Evolutionary conservation across 1,140 invertebrate genomes (phyloP).

Genomic region (Tetraneura akinire): DNA sequence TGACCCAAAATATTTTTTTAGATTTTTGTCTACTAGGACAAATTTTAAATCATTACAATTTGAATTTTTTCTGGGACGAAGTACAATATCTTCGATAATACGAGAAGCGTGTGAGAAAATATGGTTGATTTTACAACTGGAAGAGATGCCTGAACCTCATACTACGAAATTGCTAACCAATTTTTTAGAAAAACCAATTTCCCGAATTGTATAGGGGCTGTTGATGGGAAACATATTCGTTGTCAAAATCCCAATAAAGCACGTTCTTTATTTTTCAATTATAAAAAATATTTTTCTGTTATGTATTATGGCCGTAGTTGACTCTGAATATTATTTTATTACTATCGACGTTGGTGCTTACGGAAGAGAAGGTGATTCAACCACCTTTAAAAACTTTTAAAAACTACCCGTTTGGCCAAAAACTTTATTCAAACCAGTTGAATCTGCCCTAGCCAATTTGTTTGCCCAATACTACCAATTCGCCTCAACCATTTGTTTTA

Average conservation of each 20-base stretch:
- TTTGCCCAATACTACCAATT: background rate
- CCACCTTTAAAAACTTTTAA: too few species aligned
- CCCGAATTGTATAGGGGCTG: too few species aligned
- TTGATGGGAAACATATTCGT: slow-evolving; percentile 49
- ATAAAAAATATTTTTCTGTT: slow-evolving; percentile 4
- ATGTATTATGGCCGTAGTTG: slow-evolving; percentile 18
- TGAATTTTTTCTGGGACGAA: slow-evolving; percentile 8
- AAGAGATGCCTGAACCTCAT: background rate
- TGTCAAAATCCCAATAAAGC: slow-evolving; percentile 17
- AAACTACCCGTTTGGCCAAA: too few species aligned
- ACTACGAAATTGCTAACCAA: background rate
- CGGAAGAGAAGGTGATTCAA: slow-evolving; percentile 44
- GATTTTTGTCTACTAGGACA: background rate
- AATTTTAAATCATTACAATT: background rate
- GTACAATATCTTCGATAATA: background rate
- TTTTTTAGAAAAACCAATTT: slow-evolving; percentile 4
- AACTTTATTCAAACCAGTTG: background rate
- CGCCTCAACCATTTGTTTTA: slow-evolving; percentile 43
- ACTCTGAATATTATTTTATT: slow-evolving; percentile 25
- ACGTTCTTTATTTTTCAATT: background rate
- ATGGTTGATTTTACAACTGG: background rate
- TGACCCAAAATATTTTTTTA: too few species aligned
- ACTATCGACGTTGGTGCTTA: slow-evolving; percentile 42
- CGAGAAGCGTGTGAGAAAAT: background rate
- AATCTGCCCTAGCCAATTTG: background rate